A percentile compares a stretch with the other conserved stretches of the same genome.
These are phyloP conservation scores for Nomada hirtipes DNA, from an alignment of 2,888 invertebrate genomes.

Conservation along the genomic window DNA sequence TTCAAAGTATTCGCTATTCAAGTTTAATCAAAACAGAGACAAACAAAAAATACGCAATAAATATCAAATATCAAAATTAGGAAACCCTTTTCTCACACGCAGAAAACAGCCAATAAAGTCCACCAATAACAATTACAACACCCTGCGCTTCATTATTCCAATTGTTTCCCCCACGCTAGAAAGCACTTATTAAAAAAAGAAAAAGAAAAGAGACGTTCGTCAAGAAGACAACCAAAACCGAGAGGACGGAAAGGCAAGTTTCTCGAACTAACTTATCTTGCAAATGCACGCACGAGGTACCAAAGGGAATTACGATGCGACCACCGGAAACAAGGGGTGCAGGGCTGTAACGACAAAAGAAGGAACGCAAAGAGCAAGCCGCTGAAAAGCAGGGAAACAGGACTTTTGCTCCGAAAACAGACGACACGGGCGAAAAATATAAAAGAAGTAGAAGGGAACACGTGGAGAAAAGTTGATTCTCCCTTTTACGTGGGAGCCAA, in stretches of 20 bases:
- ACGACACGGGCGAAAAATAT: slow-evolving; percentile 12
- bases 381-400: slow-evolving; percentile 5
- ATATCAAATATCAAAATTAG: too few species aligned
- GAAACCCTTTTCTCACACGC: too few species aligned
- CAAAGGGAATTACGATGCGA: slow-evolving; percentile 8
- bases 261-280: slow-evolving; percentile 29
- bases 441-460: slow-evolving; percentile 37
- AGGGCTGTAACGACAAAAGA: background rate
- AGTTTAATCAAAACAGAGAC: too few species aligned
- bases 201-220: background rate
- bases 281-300: slow-evolving; percentile 14
- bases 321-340: background rate
- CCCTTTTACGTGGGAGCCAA: slow-evolving; percentile 49
- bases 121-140: too few species aligned
- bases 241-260: slow-evolving; percentile 11
- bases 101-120: too few species aligned
- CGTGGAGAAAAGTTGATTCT: slow-evolving; percentile 52
- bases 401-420: slow-evolving; percentile 21
- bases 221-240: background rate
- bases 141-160: too few species aligned
- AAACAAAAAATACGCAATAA: too few species aligned
- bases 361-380: background rate
- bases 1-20: too few species aligned
- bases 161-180: too few species aligned
- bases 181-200: background rate